These are phyloP conservation scores for Vicugna pacos DNA, from an alignment of 2,113 vertebrate species.

Conservation along the genomic window DNA sequence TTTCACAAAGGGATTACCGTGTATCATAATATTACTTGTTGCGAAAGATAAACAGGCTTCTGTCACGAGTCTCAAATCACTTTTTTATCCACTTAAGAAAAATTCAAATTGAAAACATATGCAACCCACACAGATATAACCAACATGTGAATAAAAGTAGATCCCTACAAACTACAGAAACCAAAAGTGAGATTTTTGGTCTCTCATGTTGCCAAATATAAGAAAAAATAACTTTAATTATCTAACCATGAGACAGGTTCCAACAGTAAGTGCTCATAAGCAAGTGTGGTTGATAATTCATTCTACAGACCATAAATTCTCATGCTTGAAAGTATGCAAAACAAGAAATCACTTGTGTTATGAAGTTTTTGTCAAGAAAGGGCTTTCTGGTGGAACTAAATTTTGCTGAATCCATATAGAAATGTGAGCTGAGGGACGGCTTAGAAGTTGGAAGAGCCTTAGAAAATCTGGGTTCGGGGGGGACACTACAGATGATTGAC, in stretches of 20 bases:
- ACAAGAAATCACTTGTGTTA: not conserved
- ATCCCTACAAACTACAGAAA: not conserved
- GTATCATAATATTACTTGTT: conserved; percentile 63
- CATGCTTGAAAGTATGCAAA: not conserved
- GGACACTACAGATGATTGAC: not conserved
- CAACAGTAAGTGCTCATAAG: not conserved
- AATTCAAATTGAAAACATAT: conserved; percentile 75
- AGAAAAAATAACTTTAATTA: not conserved
- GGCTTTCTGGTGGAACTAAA: not conserved
- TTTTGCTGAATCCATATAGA: not conserved
- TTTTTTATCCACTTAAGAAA: conserved; percentile 66
- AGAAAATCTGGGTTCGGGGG: not conserved
- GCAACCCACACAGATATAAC: conserved; percentile 33
- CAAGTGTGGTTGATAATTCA: not conserved
- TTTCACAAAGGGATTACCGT: conserved; percentile 74
- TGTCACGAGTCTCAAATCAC: conserved; percentile 65
- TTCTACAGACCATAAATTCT: not conserved
- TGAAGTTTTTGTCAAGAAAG: not conserved
- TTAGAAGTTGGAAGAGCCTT: not conserved
- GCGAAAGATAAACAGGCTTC: conserved; percentile 71
- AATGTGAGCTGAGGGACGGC: not conserved
- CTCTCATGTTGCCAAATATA: not conserved
- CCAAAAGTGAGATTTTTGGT: not conserved
- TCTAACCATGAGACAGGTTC: not conserved
- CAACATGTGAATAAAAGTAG: not conserved